These are phyloP conservation scores for Chloropsis hardwickii DNA, from an alignment of 2,113 vertebrate genomes.

Conservation along the genomic window DNA sequence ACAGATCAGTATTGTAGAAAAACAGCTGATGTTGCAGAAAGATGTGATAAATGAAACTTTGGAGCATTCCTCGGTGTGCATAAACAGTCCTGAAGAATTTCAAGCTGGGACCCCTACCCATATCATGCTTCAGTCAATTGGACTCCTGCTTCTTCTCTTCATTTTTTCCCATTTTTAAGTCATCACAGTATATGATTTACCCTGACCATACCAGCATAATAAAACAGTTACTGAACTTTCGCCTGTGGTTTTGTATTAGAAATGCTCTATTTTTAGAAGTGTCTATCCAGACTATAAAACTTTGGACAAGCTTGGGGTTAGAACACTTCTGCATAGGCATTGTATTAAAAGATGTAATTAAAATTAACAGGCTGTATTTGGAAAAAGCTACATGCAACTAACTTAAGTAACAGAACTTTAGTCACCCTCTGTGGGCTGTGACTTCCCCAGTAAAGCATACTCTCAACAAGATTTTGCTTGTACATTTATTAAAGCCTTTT, in stretches of 20 bases:
- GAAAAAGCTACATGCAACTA: background rate
- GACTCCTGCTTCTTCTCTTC: background rate
- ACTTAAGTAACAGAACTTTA: background rate
- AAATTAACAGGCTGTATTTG: background rate
- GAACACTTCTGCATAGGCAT: background rate
- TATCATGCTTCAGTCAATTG: fast-evolving
- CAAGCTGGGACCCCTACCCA: background rate
- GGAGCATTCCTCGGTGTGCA: background rate
- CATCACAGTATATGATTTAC: background rate
- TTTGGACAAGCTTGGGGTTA: background rate
- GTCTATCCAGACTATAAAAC: background rate
- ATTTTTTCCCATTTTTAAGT: background rate
- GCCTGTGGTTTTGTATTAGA: background rate
- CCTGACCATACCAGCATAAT: background rate
- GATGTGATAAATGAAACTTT: background rate
- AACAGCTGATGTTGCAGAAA: background rate
- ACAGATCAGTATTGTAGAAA: background rate
- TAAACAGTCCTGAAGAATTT: background rate
- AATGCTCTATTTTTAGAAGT: background rate
- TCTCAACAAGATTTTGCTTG: background rate
- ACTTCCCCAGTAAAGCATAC: background rate
- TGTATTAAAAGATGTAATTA: background rate
- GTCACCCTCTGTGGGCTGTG: background rate
- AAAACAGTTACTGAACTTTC: background rate
- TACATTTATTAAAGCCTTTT: background rate